phyloP scores from a whole-genome alignment of 2,888 invertebrate genomes.

The Caenorhabditis japonica region DNA sequence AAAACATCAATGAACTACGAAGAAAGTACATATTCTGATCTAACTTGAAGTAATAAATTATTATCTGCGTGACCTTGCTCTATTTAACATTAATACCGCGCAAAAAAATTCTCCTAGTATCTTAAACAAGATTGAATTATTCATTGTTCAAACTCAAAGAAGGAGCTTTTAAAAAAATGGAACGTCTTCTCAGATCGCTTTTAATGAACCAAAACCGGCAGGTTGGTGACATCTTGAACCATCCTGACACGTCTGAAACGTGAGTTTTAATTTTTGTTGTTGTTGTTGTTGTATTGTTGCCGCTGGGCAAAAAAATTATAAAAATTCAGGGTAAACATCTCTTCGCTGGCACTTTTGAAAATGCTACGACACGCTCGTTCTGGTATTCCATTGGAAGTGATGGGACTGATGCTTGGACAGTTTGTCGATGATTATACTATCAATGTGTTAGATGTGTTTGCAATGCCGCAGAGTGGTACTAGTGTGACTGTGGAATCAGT shows the following conservation, averaged over 20 bases:
- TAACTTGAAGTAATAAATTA: conserved; percentile 4
- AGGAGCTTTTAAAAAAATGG: conserved; percentile 21
- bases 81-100: no score
- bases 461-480: conserved; percentile 89
- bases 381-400: conserved; percentile 80
- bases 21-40: conserved; percentile 47
- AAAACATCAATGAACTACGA: conserved; percentile 48
- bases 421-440: conserved; percentile 99
- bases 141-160: no score
- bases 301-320: not conserved
- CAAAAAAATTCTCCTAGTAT: no score
- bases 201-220: conserved; percentile 44
- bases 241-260: conserved; percentile 98
- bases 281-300: not conserved
- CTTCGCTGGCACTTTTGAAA: conserved; percentile 92
- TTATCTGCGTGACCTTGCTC: conserved; percentile 1
- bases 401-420: conserved; percentile 94
- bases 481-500: conserved; percentile 66
- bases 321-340: conserved; percentile 82
- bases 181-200: conserved; percentile 45
- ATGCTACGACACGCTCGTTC: conserved; percentile 96
- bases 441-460: conserved; percentile 98
- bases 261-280: conserved; percentile 15
- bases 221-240: conserved; percentile 81
- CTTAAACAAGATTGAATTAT: no score